Percentiles rank a stretch among this genome's conserved stretches.
Conservation (phyloP, 2,113 vertebrate species). For the Prolemur simus region DNA sequence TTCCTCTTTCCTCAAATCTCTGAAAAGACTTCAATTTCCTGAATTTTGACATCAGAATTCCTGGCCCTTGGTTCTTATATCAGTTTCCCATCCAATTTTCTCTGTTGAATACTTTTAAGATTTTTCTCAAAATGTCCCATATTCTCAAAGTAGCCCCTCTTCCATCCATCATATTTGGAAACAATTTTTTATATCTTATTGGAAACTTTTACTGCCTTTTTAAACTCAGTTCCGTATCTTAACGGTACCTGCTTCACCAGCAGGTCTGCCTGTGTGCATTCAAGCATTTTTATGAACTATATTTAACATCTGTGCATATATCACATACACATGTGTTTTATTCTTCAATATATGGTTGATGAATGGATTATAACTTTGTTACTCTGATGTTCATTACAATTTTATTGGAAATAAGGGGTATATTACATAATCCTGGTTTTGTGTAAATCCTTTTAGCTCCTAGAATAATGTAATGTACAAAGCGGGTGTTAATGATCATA, state of each 20-base stretch:
- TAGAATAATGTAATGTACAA: background rate
- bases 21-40: slow-evolving; percentile 55
- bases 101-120: slow-evolving; percentile 35
- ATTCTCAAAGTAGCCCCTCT: background rate
- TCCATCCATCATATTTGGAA: slow-evolving; percentile 11
- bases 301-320: background rate
- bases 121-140: slow-evolving; percentile 41
- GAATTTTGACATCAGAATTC: slow-evolving; percentile 54
- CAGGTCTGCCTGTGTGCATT: background rate
- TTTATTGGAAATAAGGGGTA: background rate
- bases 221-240: background rate
- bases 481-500: background rate
- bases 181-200: slow-evolving; percentile 29
- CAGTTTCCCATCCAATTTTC: slow-evolving; percentile 50
- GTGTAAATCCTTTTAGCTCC: background rate
- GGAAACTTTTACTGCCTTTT: background rate
- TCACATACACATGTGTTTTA: background rate
- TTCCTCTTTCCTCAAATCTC: background rate
- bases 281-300: background rate
- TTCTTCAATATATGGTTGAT: background rate
- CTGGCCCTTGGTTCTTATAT: background rate
- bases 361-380: background rate
- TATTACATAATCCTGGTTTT: background rate
- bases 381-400: background rate
- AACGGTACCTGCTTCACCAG: background rate